phyloP scores from a whole-genome alignment of 2,797 vertebrate genomes.

The Lacerta bilineata region DNA sequence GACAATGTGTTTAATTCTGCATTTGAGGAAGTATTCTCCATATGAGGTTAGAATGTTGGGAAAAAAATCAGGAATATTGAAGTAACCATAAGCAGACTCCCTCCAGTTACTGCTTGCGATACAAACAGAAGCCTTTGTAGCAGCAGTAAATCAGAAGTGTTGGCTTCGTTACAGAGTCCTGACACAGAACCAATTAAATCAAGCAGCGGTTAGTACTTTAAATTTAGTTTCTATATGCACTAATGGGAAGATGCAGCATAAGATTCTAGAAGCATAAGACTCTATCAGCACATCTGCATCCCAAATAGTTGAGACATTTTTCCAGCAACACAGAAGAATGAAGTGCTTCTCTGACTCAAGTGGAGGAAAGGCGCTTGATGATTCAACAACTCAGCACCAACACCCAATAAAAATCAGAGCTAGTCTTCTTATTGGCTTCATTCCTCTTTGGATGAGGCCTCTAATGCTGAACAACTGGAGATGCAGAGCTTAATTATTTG shows the following conservation, averaged over 20 bases:
- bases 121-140: slow-evolving; percentile 16
- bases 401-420: not conserved
- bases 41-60: rapidly evolving
- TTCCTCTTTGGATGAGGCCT: not conserved
- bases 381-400: not conserved
- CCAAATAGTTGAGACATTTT: not conserved
- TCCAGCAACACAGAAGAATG: not conserved
- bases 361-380: not conserved
- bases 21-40: not conserved
- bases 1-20: not conserved
- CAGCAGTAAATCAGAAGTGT: slow-evolving; percentile 22
- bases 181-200: not conserved
- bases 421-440: not conserved
- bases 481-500: not conserved
- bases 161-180: slow-evolving; percentile 17
- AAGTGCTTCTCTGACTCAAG: not conserved
- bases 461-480: not conserved
- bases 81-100: not conserved
- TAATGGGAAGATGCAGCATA: slow-evolving; percentile 13
- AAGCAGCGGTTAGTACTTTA: not conserved
- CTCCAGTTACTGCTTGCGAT: not conserved
- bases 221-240: not conserved
- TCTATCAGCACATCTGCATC: not conserved
- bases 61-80: slow-evolving; percentile 6
- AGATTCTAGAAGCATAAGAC: rapidly evolving